These are phyloP conservation scores for Sciaenops ocellatus DNA, from an alignment of 2,797 vertebrate species.

Conservation along the genomic window DNA sequence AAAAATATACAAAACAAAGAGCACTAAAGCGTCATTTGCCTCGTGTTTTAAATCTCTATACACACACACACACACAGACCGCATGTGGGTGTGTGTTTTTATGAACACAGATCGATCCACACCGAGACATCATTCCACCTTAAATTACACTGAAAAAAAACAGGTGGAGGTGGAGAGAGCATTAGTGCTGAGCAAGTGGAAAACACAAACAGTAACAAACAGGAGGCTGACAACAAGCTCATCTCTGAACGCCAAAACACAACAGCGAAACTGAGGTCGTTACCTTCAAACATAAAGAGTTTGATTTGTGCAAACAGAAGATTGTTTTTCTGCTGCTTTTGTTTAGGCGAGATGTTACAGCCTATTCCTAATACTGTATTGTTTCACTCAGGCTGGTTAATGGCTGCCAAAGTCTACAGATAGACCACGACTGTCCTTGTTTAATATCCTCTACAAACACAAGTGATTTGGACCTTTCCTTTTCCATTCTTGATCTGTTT, in stretches of 20 bases:
- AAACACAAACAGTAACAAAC: slow-evolving; percentile 34
- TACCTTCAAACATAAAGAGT: background rate
- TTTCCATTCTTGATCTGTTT: background rate
- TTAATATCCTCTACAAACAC: background rate
- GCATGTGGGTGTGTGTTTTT: slow-evolving; percentile 20
- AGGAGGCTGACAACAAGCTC: slow-evolving; percentile 16
- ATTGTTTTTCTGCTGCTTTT: background rate
- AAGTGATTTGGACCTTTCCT: background rate
- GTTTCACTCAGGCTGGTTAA: slow-evolving; percentile 1
- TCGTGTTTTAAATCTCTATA: background rate
- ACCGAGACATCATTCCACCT: slow-evolving; percentile 9
- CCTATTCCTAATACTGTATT: background rate
- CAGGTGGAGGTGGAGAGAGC: slow-evolving; percentile 43
- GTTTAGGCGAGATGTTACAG: background rate
- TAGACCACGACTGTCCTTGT: slow-evolving; percentile 3
- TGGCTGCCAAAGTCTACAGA: slow-evolving; percentile 21
- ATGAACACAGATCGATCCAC: slow-evolving; percentile 6
- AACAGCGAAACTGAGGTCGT: slow-evolving; percentile 3
- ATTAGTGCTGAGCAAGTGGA: slow-evolving; percentile 45
- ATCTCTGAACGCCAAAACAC: slow-evolving; percentile 21
- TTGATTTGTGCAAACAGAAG: background rate
- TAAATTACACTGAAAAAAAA: slow-evolving; percentile 15
- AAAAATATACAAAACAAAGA: background rate
- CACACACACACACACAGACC: background rate
- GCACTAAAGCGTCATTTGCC: background rate